These are phyloP conservation scores for Ceratosolen fusciceps DNA, from an alignment of 1,140 invertebrate genomes.

Conservation along the genomic window DNA sequence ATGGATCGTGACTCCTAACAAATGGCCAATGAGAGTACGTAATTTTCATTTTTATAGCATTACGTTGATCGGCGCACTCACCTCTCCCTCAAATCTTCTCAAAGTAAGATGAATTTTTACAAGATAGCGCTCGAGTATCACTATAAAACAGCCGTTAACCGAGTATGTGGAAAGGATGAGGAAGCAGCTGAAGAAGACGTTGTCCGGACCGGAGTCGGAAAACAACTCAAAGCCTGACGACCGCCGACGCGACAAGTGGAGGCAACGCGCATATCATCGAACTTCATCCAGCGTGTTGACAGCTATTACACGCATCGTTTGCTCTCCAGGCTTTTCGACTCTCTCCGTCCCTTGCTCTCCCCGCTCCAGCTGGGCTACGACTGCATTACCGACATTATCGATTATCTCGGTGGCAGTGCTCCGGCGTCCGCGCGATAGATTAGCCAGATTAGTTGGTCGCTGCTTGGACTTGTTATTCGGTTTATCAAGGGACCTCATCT, in stretches of 20 bases:
- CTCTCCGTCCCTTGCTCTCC: slow-evolving; percentile 15
- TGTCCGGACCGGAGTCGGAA: not conserved
- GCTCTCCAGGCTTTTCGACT: slow-evolving; percentile 27
- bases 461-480: slow-evolving; percentile 62
- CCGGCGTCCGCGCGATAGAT: slow-evolving; percentile 55
- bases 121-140: not conserved
- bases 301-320: slow-evolving; percentile 64
- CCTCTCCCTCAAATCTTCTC: too few species aligned
- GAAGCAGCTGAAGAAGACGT: not conserved
- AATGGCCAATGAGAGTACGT: not conserved
- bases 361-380: not conserved
- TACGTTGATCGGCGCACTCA: not conserved
- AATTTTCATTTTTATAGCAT: not conserved
- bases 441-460: slow-evolving; percentile 62
- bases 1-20: not conserved
- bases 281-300: slow-evolving; percentile 44
- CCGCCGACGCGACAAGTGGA: not conserved
- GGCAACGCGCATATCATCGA: not conserved
- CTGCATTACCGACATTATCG: slow-evolving; percentile 58
- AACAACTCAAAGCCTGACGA: not conserved
- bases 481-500: slow-evolving; percentile 64
- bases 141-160: not conserved
- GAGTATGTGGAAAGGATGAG: not conserved
- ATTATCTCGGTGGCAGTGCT: slow-evolving; percentile 55
- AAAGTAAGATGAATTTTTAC: not conserved